phyloP scores from a whole-genome alignment of 2,797 vertebrate species.

The Chelon auratus region DNA sequence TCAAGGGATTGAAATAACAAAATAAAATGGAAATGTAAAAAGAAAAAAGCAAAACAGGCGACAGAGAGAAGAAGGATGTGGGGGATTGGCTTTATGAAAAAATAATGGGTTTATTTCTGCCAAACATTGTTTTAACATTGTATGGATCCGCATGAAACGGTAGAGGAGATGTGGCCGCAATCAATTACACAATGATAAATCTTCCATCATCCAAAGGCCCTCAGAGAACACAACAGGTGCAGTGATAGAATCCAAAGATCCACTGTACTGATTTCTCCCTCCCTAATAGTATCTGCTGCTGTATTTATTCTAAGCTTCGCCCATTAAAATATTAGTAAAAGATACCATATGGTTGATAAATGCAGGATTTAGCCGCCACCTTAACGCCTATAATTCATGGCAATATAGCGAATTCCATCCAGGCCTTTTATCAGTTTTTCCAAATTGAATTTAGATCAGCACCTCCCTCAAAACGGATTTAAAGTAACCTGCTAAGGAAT shows the following conservation, averaged over 20 bases:
- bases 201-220: constrained; percentile 47
- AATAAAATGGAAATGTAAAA: constrained; percentile 71
- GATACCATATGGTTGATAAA: constrained; percentile 63
- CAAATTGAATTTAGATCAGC: constrained; percentile 78
- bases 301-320: constrained; percentile 33
- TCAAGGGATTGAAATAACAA: constrained; percentile 59
- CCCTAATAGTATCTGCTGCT: constrained; percentile 34
- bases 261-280: constrained; percentile 19
- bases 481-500: constrained; percentile 67
- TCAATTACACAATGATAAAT: constrained; percentile 59
- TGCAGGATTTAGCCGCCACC: constrained; percentile 25
- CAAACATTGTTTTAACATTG: constrained; percentile 52
- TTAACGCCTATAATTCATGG: constrained; percentile 59
- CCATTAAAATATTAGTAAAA: constrained; percentile 59
- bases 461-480: constrained; percentile 66
- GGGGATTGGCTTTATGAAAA: constrained; percentile 29
- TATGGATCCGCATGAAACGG: constrained; percentile 38
- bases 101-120: constrained; percentile 36
- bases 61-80: constrained; percentile 34
- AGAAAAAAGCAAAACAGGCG: constrained; percentile 18
- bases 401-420: constrained; percentile 69
- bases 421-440: constrained; percentile 72
- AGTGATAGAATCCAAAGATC: constrained; percentile 59
- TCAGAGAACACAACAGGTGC: constrained; percentile 37
- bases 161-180: constrained; percentile 40